Evolutionary conservation across 2,797 vertebrate genomes (phyloP).

Genomic region (Mormyrops boulengeri): DNA sequence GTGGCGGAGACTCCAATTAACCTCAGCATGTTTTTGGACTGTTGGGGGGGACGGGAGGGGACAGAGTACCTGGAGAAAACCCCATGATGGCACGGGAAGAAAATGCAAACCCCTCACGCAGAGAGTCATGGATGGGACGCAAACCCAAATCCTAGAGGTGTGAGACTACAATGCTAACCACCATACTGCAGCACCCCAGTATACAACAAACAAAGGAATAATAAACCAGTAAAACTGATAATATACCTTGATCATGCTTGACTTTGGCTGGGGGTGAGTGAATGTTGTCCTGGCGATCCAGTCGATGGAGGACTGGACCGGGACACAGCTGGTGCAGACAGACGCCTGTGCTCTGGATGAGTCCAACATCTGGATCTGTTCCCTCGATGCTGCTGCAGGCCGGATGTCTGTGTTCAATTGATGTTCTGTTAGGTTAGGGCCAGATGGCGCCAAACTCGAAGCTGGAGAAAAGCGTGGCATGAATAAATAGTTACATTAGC

Average conservation of each 20-base stretch:
- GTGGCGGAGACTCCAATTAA: neutral
- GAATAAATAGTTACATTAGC: constrained; percentile 1
- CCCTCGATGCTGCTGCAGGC: neutral
- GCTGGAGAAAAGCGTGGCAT: neutral
- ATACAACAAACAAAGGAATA: neutral
- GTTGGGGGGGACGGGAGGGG: too few relatives aligned
- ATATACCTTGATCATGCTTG: neutral
- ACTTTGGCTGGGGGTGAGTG: neutral
- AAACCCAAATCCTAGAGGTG: neutral
- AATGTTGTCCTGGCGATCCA: neutral
- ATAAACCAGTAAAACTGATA: neutral
- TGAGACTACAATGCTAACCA: neutral
- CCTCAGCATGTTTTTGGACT: neutral
- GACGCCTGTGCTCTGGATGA: neutral
- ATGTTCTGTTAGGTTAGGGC: neutral
- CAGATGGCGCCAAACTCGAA: neutral
- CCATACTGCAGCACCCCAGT: neutral
- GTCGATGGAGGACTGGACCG: neutral
- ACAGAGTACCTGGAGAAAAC: too few relatives aligned
- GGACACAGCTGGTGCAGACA: neutral
- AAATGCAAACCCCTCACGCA: neutral
- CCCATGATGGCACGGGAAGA: neutral
- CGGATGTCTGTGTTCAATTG: neutral
- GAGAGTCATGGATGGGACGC: neutral
- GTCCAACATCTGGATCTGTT: neutral